A percentile compares a stretch with the other conserved stretches of the same genome.
Conservation (phyloP, 2,113 vertebrate species). For the Nothocercus nigrocapillus region DNA sequence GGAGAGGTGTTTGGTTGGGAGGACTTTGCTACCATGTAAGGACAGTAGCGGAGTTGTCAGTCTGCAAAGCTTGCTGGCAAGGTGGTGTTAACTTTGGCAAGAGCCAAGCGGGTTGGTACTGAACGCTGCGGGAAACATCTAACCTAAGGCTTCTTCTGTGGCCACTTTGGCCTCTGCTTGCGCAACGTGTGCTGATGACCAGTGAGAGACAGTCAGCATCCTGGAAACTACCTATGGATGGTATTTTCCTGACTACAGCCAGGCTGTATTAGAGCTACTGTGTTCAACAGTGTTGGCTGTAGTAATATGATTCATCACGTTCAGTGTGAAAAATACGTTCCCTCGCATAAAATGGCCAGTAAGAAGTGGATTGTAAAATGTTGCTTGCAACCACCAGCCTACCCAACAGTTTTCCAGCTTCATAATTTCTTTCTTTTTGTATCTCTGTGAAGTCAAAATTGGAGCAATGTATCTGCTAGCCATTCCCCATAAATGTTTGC, state of each 20-base stretch:
- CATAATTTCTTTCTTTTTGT: not conserved
- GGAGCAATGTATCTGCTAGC: not conserved
- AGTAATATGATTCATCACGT: not conserved
- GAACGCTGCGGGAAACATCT: accelerated
- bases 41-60: accelerated
- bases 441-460: not conserved
- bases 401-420: not conserved
- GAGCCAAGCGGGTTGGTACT: accelerated
- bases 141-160: not conserved
- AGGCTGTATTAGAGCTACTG: accelerated
- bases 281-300: not conserved
- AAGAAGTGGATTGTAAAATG: not conserved
- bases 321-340: not conserved
- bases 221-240: accelerated
- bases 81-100: accelerated
- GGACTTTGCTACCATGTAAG: accelerated
- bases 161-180: not conserved
- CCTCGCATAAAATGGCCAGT: not conserved
- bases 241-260: not conserved
- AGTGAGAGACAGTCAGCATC: not conserved
- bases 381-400: not conserved
- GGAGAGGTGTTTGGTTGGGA: not conserved
- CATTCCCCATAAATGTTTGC: not conserved
- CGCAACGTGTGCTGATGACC: not conserved
- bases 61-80: not conserved